A percentile compares a stretch with the other conserved stretches of the same genome.
Evolutionary conservation across 2,888 invertebrate genomes (phyloP).

Genomic region (Phengaris alcon): DNA sequence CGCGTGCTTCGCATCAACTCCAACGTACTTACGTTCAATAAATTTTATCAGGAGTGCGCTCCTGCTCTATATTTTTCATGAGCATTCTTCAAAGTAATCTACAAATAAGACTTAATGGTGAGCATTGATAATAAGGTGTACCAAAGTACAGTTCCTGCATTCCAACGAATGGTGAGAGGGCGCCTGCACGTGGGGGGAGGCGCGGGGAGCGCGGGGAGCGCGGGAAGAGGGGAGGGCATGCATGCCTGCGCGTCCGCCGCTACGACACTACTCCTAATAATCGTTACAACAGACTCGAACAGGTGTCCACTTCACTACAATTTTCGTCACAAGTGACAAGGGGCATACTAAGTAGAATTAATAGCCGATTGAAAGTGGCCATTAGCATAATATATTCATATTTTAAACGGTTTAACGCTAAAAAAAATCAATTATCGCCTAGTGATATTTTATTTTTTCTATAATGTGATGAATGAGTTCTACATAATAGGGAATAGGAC

Average conservation of each 20-base stretch:
- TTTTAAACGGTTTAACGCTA: constrained; percentile 26
- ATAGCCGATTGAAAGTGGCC: constrained; percentile 29
- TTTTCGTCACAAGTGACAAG: constrained; percentile 50
- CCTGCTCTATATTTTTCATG: constrained; percentile 27
- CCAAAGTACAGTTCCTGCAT: constrained; percentile 64
- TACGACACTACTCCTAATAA: constrained; percentile 53
- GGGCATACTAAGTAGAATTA: constrained; percentile 43
- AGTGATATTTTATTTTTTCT: constrained; percentile 18
- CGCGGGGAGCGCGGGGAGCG: constrained; percentile 40
- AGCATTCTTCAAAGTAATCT: constrained; percentile 35
- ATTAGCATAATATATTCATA: constrained; percentile 28
- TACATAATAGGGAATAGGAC: constrained; percentile 6
- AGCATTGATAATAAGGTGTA: constrained; percentile 63
- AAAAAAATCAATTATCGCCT: constrained; percentile 21
- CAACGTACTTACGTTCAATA: constrained; percentile 5
- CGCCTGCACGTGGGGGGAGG: constrained; percentile 40
- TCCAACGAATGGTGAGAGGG: constrained; percentile 64
- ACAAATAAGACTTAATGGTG: constrained; percentile 55
- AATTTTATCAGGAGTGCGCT: constrained; percentile 15
- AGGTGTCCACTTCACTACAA: constrained; percentile 61
- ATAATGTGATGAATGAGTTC: background rate
- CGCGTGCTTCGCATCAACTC: background rate
- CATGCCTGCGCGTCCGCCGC: constrained; percentile 70
- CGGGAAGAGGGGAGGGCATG: constrained; percentile 47
- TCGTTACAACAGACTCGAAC: constrained; percentile 62